Conservation (phyloP, 2,888 invertebrate species). For the Pollenia amentaria region DNA sequence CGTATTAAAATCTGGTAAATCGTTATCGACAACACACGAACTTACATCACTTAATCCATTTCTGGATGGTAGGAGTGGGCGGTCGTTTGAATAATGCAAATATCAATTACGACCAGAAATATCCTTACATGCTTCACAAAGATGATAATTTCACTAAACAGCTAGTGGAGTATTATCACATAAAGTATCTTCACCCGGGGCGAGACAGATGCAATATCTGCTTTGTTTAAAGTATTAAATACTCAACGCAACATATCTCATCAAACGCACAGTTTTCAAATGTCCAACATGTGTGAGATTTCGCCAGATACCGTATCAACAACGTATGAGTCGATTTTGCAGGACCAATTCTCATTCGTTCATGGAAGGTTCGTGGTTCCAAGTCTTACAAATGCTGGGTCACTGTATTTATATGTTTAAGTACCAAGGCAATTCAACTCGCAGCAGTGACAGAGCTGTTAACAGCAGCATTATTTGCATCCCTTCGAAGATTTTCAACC, state of each 20-base stretch:
- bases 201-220: constrained; percentile 46
- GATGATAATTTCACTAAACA: constrained; percentile 6
- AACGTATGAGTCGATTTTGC: constrained; percentile 72
- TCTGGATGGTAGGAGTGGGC: constrained; percentile 69
- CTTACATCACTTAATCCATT: constrained; percentile 65
- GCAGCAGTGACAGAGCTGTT: constrained; percentile 63
- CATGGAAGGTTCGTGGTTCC: constrained; percentile 64
- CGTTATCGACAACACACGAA: no score
- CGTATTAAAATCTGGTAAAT: background rate
- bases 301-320: constrained; percentile 53
- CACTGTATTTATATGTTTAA: constrained; percentile 65
- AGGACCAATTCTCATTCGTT: constrained; percentile 58
- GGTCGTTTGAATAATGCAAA: constrained; percentile 70
- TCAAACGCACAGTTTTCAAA: constrained; percentile 63
- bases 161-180: constrained; percentile 4
- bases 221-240: constrained; percentile 39
- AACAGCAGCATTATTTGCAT: constrained; percentile 77
- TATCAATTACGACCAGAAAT: constrained; percentile 68
- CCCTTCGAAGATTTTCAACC: constrained; percentile 77
- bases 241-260: no score
- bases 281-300: constrained; percentile 64
- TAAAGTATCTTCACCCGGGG: constrained; percentile 25
- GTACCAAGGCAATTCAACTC: constrained; percentile 64
- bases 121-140: constrained; percentile 50
- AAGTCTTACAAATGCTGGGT: constrained; percentile 63